These are phyloP conservation scores for Sandelia bainsii DNA, from an alignment of 2,797 vertebrate species.

Conservation along the genomic window DNA sequence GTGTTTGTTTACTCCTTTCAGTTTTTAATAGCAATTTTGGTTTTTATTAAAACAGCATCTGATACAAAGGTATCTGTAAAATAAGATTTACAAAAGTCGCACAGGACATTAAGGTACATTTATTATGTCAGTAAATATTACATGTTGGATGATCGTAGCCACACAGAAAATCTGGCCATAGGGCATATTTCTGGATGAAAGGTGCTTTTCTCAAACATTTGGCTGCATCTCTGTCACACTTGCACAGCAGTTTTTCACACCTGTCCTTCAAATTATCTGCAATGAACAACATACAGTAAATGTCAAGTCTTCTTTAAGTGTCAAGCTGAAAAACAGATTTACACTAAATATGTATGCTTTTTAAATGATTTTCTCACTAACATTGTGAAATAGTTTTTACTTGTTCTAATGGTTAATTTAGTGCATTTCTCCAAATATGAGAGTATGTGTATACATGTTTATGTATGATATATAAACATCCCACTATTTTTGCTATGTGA, in stretches of 20 bases:
- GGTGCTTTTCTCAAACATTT: constrained; percentile 87
- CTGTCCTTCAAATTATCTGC: constrained; percentile 87
- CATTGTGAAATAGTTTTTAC: background rate
- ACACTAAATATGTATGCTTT: background rate
- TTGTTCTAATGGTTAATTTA: background rate
- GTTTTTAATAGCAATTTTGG: background rate
- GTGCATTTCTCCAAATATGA: background rate
- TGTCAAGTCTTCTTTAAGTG: background rate
- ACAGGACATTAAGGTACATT: constrained; percentile 11
- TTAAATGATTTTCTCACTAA: background rate
- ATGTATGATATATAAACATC: constrained; percentile 6
- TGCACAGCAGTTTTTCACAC: constrained; percentile 90
- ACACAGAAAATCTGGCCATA: constrained; percentile 89
- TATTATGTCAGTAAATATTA: constrained; percentile 76
- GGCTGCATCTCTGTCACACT: constrained; percentile 90
- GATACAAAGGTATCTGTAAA: background rate
- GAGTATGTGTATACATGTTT: too few relatives aligned
- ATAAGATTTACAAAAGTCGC: constrained; percentile 39
- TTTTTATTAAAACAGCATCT: constrained; percentile 13
- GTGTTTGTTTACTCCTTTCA: background rate
- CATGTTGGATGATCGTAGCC: constrained; percentile 84
- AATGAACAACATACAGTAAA: constrained; percentile 53
- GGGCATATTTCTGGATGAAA: constrained; percentile 83
- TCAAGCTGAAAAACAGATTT: constrained; percentile 9
- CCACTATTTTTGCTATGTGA: constrained; percentile 2